A percentile compares a stretch with the other conserved stretches of the same genome.
Evolutionary conservation across 2,888 invertebrate genomes (phyloP).

Genomic region (Eretmocerus hayati): DNA sequence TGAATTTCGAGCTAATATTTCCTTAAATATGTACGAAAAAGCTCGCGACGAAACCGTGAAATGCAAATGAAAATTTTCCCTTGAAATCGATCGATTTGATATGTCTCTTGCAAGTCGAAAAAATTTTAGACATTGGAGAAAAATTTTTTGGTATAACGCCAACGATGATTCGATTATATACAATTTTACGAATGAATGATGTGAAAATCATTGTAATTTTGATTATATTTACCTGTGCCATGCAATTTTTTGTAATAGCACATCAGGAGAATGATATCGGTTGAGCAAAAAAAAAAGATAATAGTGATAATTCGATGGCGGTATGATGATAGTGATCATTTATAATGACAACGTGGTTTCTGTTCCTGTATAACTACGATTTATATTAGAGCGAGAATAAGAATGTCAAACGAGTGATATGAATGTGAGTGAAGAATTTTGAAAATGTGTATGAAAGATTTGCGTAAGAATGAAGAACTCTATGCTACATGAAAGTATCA

Average conservation of each 20-base stretch:
- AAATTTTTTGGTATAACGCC: too few relatives aligned
- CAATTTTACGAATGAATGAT: constrained; percentile 1
- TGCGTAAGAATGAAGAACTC: neutral
- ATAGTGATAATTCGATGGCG: constrained; percentile 3
- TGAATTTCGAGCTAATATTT: neutral
- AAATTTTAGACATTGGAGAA: too few relatives aligned
- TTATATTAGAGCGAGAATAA: constrained; percentile 9
- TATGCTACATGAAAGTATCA: constrained; percentile 28
- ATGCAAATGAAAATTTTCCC: too few relatives aligned
- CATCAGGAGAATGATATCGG: too few relatives aligned
- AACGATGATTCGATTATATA: too few relatives aligned
- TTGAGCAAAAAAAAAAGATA: neutral
- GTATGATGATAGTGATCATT: constrained; percentile 24
- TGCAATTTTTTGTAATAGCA: constrained; percentile 24
- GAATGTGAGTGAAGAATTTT: neutral
- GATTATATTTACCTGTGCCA: constrained; percentile 36
- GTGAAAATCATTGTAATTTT: constrained; percentile 17
- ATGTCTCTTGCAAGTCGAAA: too few relatives aligned
- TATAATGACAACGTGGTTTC: constrained; percentile 37
- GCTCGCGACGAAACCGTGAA: too few relatives aligned
- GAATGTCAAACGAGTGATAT: constrained; percentile 3
- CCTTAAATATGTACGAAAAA: too few relatives aligned
- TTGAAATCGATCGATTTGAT: too few relatives aligned
- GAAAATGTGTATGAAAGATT: constrained; percentile 1
- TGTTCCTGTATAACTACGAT: constrained; percentile 36